phyloP scores from a whole-genome alignment of 2,797 vertebrate genomes.

The Pogoniulus pusillus region DNA sequence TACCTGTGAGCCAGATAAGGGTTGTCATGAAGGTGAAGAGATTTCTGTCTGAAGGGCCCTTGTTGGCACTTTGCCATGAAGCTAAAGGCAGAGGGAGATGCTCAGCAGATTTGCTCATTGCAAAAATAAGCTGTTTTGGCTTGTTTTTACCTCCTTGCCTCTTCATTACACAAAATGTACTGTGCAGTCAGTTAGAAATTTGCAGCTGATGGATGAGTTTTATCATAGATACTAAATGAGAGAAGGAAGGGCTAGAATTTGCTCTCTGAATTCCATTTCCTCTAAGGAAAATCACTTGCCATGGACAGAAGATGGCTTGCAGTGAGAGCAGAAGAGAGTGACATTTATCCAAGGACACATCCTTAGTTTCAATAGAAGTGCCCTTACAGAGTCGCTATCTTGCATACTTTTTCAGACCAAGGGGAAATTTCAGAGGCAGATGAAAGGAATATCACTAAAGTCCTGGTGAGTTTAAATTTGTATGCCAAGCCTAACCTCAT shows the following conservation, averaged over 20 bases:
- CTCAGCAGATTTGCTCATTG: neutral
- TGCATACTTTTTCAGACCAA: neutral
- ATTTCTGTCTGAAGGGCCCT: neutral
- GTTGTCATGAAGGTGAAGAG: neutral
- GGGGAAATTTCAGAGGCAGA: neutral
- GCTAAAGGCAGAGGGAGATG: neutral
- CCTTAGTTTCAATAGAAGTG: neutral
- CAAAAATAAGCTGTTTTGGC: neutral
- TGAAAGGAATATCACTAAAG: neutral
- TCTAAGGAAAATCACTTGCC: neutral
- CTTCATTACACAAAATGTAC: neutral
- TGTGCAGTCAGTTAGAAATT: neutral
- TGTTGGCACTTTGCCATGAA: neutral
- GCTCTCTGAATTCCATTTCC: neutral
- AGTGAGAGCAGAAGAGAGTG: neutral
- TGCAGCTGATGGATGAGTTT: neutral
- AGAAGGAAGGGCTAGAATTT: neutral
- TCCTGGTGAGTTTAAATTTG: neutral
- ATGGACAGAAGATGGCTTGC: neutral
- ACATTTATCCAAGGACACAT: neutral
- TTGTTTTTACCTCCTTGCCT: neutral
- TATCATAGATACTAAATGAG: neutral
- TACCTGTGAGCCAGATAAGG: neutral
- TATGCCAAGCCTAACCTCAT: fast-evolving
- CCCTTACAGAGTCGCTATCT: neutral